These are phyloP conservation scores for Pontoporia blainvillei DNA, from an alignment of 2,113 vertebrate species.

Conservation along the genomic window DNA sequence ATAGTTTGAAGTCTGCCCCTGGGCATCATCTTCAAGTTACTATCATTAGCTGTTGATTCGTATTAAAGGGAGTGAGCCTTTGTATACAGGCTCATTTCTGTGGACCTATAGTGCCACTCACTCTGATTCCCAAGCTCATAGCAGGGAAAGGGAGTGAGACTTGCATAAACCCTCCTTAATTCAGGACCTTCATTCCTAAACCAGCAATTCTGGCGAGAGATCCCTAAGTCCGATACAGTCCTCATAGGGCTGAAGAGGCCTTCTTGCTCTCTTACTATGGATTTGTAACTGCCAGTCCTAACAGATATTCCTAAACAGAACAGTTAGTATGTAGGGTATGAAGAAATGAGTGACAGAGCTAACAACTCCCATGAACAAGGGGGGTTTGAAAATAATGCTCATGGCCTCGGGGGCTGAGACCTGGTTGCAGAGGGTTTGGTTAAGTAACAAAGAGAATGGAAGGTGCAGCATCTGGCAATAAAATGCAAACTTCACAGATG, in stretches of 20 bases:
- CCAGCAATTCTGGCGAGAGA: background rate
- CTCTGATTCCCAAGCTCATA: background rate
- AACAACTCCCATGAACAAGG: background rate
- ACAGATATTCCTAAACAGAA: background rate
- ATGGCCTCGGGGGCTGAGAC: background rate
- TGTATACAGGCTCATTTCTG: background rate
- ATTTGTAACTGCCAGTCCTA: background rate
- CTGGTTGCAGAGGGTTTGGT: background rate
- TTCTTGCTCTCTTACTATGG: background rate
- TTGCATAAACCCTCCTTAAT: background rate
- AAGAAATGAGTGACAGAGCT: background rate
- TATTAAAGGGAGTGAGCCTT: background rate
- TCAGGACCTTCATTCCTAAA: background rate
- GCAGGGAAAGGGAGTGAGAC: background rate
- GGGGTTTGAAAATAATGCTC: background rate
- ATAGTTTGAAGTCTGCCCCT: background rate
- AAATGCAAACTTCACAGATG: background rate
- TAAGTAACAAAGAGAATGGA: background rate
- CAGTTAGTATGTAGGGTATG: background rate
- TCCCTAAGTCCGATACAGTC: background rate
- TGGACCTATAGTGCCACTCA: background rate
- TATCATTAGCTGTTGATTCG: background rate
- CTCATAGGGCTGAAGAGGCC: background rate
- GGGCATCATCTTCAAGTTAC: background rate
- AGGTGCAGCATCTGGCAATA: background rate